Percentiles rank a stretch among this genome's conserved stretches.
phyloP scores from a whole-genome alignment of 92 coral and sea anemone species.

The Paramuricea clavata region DNA sequence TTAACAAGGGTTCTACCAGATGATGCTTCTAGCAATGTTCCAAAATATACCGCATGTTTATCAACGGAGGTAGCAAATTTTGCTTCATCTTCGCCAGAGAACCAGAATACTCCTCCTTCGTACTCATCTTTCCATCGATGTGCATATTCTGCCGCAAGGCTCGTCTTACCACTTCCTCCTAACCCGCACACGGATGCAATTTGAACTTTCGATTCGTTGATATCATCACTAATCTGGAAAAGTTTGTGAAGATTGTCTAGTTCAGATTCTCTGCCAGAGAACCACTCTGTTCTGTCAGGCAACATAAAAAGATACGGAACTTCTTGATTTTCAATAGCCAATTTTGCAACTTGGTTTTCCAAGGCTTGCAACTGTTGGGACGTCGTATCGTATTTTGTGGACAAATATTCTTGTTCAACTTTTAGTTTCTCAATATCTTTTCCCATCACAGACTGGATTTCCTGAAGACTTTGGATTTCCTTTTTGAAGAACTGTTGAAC shows the following conservation, averaged over 20 bases:
- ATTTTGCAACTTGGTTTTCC: background rate
- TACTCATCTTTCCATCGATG: constrained; percentile 68
- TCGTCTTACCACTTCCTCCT: constrained; percentile 90
- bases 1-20: constrained; percentile 51
- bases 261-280: constrained; percentile 59
- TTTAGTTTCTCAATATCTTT: background rate
- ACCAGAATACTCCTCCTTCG: constrained; percentile 87
- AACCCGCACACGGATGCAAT: constrained; percentile 68
- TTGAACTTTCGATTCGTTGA: background rate
- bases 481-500: background rate
- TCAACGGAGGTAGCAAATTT: constrained; percentile 71
- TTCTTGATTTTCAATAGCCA: background rate
- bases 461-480: background rate
- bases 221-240: background rate
- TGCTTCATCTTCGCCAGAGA: constrained; percentile 78
- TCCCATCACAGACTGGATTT: background rate
- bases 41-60: constrained; percentile 75
- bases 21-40: constrained; percentile 57
- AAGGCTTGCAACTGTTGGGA: background rate
- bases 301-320: constrained; percentile 50
- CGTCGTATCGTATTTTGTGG: background rate
- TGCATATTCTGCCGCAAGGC: constrained; percentile 81
- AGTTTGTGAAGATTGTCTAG: constrained; percentile 2
- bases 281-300: constrained; percentile 60
- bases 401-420: too few species aligned